These are phyloP conservation scores for Branchellion lobata DNA, from an alignment of 2,888 invertebrate species.

Conservation along the genomic window DNA sequence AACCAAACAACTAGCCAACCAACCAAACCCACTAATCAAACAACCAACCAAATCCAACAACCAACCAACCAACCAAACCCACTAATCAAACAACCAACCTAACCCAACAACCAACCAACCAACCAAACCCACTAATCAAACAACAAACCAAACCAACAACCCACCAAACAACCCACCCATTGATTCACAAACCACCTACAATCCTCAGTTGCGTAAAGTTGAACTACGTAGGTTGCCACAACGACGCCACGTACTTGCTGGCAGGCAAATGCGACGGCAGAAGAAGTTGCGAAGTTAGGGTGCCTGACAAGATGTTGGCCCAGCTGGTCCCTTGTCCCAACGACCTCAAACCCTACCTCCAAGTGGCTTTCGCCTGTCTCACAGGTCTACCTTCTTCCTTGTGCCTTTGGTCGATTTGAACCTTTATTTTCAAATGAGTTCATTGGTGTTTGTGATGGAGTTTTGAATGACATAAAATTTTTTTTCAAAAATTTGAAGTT, in stretches of 20 bases:
- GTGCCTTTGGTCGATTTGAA: not conserved
- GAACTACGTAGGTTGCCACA: constrained; percentile 27
- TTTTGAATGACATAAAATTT: not conserved
- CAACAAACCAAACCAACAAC: too few species aligned
- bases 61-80: too few species aligned
- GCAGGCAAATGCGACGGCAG: constrained; percentile 6
- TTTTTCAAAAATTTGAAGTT: not conserved
- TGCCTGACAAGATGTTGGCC: constrained; percentile 25
- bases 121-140: too few species aligned
- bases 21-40: too few species aligned
- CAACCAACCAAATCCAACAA: too few species aligned
- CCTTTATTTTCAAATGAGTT: not conserved
- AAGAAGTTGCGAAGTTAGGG: constrained; percentile 26
- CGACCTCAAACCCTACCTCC: constrained; percentile 35
- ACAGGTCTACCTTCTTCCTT: too few species aligned
- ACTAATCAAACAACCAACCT: too few species aligned
- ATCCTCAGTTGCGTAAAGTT: constrained; percentile 35
- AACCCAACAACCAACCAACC: too few species aligned
- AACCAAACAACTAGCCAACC: too few species aligned
- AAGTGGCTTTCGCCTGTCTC: constrained; percentile 31
- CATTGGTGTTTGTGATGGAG: not conserved
- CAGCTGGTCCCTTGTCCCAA: constrained; percentile 20
- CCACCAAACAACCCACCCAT: too few species aligned
- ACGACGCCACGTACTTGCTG: constrained; percentile 12
- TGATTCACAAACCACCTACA: too few species aligned